Base-by-base conservation (phyloP, 1,140 invertebrate genomes). In the Lordiphosa collinella region DNA sequence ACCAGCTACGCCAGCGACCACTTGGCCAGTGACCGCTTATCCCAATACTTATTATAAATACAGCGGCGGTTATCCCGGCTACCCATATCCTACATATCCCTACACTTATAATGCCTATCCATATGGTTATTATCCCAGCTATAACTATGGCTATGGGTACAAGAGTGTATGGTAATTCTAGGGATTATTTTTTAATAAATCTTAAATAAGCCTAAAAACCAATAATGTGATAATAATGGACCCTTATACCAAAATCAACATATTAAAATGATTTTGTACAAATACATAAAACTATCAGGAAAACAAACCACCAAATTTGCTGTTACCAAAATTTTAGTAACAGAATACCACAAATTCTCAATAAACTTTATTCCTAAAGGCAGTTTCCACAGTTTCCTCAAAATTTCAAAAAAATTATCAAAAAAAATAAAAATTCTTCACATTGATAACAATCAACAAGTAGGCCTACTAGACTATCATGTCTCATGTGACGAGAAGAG, bases 61-160 rank as follows among this genome's bases (percentile, higher is more conserved):
- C 36, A 37, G 11, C 10, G 50, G 53, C 1, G 57, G 54, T 70
- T 22, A 34, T 55, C 62, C 43, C 0, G 18, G n/a, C 2, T 48
- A 12, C 14, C 12, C 56, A 2, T 53, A 51, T 49, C 49, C 53
- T 2, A 29, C 25, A 12, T 48, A 67, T 55, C 53, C 59, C 1
- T 25, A 57, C 8, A 31, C 69, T 8, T 72, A 66, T 52, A 35
- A 66, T 52, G 32, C 63, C 11, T 76, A 80, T 62, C 31, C 47
- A 16, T 76, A 68, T 54, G 52, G 52, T 29, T 70, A 78, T 34
- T 70, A 76, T 66, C 63, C 71, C 34, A 16, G 35, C 29, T 72
- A 76, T 38, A 56, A 41, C 36, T 84, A 80, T 63, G 74, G 78
- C 9, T 85, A 85, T 56, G 52, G 79, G 14, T 66, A 80, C 34